Evolutionary conservation across 1,140 invertebrate genomes (phyloP), one percentile per base, ranked within the genome.

Genomic region (Eulimnadia texana): DNA sequence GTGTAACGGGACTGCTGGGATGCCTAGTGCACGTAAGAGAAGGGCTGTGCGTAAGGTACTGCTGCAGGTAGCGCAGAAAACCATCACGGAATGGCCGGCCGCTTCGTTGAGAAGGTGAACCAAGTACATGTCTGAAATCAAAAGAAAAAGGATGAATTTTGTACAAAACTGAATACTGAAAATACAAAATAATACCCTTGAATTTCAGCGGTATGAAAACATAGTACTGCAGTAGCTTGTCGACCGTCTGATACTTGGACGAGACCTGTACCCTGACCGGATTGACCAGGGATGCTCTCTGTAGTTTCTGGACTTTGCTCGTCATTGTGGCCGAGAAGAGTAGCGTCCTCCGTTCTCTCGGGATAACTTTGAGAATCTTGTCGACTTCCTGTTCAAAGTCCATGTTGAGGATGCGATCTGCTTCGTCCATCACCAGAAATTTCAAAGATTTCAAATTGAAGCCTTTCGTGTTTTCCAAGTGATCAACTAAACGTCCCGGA

Each of bases 271-370:
- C 87, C 75, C 90, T 92, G 0, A 95, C 89, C 9, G 96, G 94
- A 73, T 91, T 84, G 65, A 83, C 82, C 0, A 99, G 75, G 3
- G 90, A 97, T 1, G 96, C 96, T 58, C 95, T 75, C 72, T 99
- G 94, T 22, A 99, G 73, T 74, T 99, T 98, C 66, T 91, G 84
- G 0, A 98, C 93, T 77, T 98, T 98, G 71, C 95, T 94, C 0
- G 93, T 98, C 94, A 98, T 98, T 20, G 94, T 98, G 2, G 94
- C 94, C 1, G 93, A 96, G 75, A 96, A 98, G 24, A 98, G 71
- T 66, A 86, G 88, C 0, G 93, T 98, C 59, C 82, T 76, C 20
- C 93, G 79, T 68, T 97, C 90, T 49, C 84, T 78, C 0, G 93
- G 93, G 64, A 98, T 87, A 1, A 52, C 58, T 70, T 87, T 86